These are phyloP conservation scores for Pelvicachromis taeniatus DNA, from an alignment of 2,113 vertebrate genomes.

Conservation along the genomic window DNA sequence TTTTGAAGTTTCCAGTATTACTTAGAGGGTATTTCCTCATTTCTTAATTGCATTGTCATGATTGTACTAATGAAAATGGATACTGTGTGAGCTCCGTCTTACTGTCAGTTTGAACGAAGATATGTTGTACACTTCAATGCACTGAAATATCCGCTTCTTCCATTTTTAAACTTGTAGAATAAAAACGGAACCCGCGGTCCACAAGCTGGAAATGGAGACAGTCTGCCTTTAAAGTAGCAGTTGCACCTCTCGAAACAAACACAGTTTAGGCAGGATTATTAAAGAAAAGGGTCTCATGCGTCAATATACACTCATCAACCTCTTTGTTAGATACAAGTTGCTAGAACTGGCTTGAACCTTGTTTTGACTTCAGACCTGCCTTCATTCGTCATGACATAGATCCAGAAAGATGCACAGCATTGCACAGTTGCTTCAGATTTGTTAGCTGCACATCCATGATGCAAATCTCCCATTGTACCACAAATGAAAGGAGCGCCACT, in stretches of 20 bases:
- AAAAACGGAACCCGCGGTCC: neutral
- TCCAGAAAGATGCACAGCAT: neutral
- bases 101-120: neutral
- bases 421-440: neutral
- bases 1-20: neutral
- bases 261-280: neutral
- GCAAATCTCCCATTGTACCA: neutral
- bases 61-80: neutral
- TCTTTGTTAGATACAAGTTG: neutral
- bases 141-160: fast-evolving
- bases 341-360: neutral
- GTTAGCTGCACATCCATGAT: neutral
- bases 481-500: neutral
- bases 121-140: neutral
- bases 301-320: neutral
- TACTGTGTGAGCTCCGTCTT: neutral
- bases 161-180: neutral
- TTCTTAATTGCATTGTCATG: neutral
- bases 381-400: neutral
- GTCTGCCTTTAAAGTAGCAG: neutral
- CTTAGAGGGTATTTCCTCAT: neutral
- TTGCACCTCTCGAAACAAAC: neutral
- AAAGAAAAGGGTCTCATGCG: neutral
- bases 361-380: neutral
- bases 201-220: neutral